These are phyloP conservation scores for Mormoops blainvillei DNA, from an alignment of 2,113 vertebrate species.

Conservation along the genomic window DNA sequence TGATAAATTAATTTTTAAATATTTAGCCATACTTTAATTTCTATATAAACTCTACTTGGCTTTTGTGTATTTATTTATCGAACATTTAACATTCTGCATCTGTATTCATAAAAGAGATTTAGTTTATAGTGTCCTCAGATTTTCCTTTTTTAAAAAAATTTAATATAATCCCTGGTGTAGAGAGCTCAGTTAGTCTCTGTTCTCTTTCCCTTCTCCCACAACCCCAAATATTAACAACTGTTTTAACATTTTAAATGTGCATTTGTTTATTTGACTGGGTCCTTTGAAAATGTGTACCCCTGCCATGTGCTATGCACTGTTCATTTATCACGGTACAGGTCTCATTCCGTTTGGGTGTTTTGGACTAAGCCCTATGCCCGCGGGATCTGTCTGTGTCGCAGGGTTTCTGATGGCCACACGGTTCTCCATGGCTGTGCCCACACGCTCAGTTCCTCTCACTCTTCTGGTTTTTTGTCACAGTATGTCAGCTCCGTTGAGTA, in stretches of 20 bases:
- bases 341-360: neutral
- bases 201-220: neutral
- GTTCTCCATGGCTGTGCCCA: neutral
- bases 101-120: neutral
- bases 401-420: neutral
- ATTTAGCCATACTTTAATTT: neutral
- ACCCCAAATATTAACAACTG: neutral
- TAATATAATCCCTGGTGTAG: neutral
- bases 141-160: neutral
- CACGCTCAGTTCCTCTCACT: neutral
- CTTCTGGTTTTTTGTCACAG: neutral
- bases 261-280: neutral
- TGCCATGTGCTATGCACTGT: neutral
- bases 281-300: neutral
- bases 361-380: neutral
- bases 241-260: neutral
- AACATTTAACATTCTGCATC: neutral
- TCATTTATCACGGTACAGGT: neutral
- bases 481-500: neutral
- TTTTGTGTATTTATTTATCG: neutral
- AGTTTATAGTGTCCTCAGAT: neutral
- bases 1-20: neutral
- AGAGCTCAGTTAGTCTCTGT: neutral
- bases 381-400: neutral
- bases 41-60: neutral